Evolutionary conservation across 2,113 vertebrate genomes (phyloP).

Genomic region (Cyprinodon variegatus): DNA sequence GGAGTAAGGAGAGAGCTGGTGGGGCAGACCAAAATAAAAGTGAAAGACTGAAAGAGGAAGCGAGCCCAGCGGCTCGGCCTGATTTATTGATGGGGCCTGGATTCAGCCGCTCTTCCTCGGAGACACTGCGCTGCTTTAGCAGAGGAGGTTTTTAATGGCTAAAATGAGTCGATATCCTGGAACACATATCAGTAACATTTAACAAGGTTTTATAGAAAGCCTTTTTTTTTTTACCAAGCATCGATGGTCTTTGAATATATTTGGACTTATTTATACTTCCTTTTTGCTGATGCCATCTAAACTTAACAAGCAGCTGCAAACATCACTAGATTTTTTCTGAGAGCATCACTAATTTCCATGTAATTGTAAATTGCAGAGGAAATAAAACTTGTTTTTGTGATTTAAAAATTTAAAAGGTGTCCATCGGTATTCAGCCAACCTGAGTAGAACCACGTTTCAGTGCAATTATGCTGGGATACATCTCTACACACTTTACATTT

Average conservation of each 20-base stretch:
- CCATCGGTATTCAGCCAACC: too few relatives aligned
- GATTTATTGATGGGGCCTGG: slow-evolving; percentile 61
- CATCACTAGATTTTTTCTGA: too few relatives aligned
- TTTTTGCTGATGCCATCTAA: too few relatives aligned
- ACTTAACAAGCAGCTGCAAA: too few relatives aligned
- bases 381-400: too few relatives aligned
- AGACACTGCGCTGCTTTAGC: slow-evolving; percentile 50
- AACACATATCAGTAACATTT: neutral
- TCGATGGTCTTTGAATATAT: neutral
- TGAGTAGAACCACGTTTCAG: too few relatives aligned
- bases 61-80: slow-evolving; percentile 40
- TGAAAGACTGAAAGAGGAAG: slow-evolving; percentile 53
- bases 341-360: too few relatives aligned
- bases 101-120: slow-evolving; percentile 53
- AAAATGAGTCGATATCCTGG: neutral
- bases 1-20: neutral
- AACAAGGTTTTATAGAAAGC: neutral
- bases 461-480: too few relatives aligned
- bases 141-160: slow-evolving; percentile 7
- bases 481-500: too few relatives aligned
- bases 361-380: too few relatives aligned
- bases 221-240: too few relatives aligned
- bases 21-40: slow-evolving; percentile 39
- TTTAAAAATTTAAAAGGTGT: too few relatives aligned
- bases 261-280: neutral